phyloP scores from a whole-genome alignment of 2,113 vertebrate genomes.

The Talpa occidentalis region DNA sequence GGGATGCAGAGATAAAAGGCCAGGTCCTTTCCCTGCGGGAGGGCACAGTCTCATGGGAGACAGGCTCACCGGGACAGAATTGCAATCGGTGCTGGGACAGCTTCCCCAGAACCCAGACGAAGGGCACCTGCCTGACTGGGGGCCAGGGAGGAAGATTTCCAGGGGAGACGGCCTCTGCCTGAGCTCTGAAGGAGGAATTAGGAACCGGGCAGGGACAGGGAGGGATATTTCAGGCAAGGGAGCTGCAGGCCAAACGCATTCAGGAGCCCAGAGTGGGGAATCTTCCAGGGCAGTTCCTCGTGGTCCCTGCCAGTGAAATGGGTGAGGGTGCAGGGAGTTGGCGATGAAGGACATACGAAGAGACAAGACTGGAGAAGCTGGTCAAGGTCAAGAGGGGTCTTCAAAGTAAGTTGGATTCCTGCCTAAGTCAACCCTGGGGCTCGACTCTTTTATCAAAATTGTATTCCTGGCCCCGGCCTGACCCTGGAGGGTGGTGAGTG shows the following conservation, averaged over 20 bases:
- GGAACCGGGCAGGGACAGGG: background rate
- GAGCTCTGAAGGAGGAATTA: background rate
- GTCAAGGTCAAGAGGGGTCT: background rate
- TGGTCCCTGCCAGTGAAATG: background rate
- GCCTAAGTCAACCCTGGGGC: background rate
- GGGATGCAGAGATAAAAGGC: background rate
- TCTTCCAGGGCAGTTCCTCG: background rate
- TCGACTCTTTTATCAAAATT: background rate
- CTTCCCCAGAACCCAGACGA: background rate
- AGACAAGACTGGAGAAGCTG: background rate
- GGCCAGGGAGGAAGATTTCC: background rate
- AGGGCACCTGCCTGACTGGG: background rate
- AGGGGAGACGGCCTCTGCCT: background rate
- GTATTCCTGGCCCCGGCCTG: background rate
- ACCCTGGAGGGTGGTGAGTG: background rate
- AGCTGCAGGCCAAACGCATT: background rate
- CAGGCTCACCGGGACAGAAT: background rate
- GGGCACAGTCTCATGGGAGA: background rate
- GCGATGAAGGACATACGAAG: background rate
- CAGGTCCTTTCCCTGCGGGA: background rate
- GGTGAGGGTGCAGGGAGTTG: rapidly evolving
- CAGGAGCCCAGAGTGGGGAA: too few species aligned
- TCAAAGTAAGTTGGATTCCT: background rate
- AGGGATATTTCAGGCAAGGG: background rate
- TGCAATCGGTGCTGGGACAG: background rate